Percentiles rank a stretch among this genome's conserved stretches.
These are phyloP conservation scores for Zonotrichia albicollis DNA, from an alignment of 2,797 vertebrate genomes.

Conservation along the genomic window DNA sequence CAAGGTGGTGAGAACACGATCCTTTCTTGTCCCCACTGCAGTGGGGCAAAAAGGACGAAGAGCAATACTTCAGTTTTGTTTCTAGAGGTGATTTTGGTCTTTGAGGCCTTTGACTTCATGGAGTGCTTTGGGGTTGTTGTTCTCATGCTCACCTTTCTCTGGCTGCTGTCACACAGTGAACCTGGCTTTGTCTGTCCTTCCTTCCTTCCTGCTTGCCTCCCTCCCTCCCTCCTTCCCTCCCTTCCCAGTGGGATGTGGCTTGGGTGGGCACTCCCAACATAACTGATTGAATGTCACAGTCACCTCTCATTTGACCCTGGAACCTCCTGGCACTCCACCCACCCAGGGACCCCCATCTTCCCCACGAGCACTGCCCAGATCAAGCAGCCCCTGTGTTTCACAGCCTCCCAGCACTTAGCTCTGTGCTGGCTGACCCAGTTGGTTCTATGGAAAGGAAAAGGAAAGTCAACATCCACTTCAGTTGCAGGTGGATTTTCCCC, in stretches of 20 bases:
- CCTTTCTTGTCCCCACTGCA: neutral
- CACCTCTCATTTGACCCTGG: neutral
- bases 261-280: accelerated
- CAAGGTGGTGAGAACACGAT: neutral
- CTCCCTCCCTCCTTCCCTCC: too few relatives aligned
- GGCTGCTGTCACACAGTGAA: neutral
- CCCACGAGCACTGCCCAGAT: accelerated
- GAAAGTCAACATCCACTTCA: neutral
- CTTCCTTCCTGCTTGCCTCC: neutral
- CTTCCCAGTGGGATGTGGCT: neutral
- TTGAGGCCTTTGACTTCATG: neutral
- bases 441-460: neutral
- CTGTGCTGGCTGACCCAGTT: neutral
- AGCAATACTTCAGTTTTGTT: neutral
- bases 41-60: neutral
- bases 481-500: neutral
- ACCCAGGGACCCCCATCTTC: neutral
- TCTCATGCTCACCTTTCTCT: neutral
- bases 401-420: neutral
- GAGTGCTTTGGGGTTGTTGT: neutral
- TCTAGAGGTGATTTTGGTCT: neutral
- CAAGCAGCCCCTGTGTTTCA: neutral
- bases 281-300: neutral
- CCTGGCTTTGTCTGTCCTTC: neutral
- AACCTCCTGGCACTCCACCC: neutral